Evolutionary conservation across 2,888 invertebrate genomes (phyloP).

Genomic region (Strigamia crassipes): DNA sequence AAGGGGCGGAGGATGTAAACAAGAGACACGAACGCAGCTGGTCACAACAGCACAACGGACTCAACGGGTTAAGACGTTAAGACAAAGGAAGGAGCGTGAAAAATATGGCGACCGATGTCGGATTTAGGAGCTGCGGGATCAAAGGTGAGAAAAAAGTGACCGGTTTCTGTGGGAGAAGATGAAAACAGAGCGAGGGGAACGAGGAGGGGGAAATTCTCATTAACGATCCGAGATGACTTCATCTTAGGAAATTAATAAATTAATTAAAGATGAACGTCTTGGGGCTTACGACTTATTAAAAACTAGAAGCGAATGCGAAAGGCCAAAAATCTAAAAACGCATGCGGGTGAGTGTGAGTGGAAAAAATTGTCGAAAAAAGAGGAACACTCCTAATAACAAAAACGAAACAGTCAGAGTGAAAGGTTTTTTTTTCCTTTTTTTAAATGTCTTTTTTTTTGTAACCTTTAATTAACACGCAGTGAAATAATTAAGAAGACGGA

Average conservation of each 20-base stretch:
- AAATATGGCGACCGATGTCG: constrained; percentile 39
- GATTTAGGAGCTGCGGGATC: constrained; percentile 38
- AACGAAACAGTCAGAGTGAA: neutral
- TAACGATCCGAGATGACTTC: constrained; percentile 35
- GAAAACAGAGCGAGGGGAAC: constrained; percentile 2
- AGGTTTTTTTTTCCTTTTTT: neutral
- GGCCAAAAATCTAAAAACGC: constrained; percentile 14
- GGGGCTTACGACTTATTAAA: constrained; percentile 34
- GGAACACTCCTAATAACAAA: neutral
- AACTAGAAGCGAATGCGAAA: constrained; percentile 15
- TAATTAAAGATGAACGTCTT: constrained; percentile 42
- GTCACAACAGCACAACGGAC: constrained; percentile 41
- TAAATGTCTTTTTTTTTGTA: neutral
- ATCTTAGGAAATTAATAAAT: constrained; percentile 42
- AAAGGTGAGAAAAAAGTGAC: constrained; percentile 39
- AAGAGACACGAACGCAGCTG: constrained; percentile 42
- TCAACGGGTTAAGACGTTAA: constrained; percentile 40
- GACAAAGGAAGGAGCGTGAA: constrained; percentile 39
- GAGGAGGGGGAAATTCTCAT: constrained; percentile 18
- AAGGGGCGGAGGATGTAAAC: constrained; percentile 42
- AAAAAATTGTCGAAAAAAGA: neutral
- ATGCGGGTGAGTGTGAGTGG: neutral
- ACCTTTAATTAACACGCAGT: neutral
- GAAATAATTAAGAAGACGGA: neutral
- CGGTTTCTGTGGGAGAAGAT: constrained; percentile 40